phyloP scores from a whole-genome alignment of 1,140 invertebrate genomes.

The Drosophila littoralis region DNA sequence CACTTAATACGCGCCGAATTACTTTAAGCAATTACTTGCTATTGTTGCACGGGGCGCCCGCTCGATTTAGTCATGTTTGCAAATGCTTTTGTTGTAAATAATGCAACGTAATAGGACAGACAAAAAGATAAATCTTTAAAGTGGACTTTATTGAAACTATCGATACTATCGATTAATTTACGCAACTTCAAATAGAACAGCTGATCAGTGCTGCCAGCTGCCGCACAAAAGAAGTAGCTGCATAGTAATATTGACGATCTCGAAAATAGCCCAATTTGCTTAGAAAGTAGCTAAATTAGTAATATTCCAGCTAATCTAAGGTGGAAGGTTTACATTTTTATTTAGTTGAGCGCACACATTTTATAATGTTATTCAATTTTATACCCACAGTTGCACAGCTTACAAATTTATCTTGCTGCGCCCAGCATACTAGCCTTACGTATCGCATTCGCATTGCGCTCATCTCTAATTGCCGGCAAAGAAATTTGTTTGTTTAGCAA shows the following conservation, averaged over 20 bases:
- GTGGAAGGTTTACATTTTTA: background rate
- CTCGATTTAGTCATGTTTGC: background rate
- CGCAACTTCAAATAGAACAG: no score
- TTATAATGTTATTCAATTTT: background rate
- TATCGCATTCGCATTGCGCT: background rate
- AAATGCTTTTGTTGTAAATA: slow-evolving; percentile 1
- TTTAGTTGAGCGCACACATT: background rate
- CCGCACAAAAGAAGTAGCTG: no score
- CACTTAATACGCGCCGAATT: background rate
- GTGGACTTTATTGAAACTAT: slow-evolving; percentile 7
- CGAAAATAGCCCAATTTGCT: no score
- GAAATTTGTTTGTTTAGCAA: background rate
- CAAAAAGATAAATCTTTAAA: slow-evolving; percentile 30
- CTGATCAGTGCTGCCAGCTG: no score
- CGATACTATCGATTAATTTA: slow-evolving; percentile 6
- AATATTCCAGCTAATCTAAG: background rate
- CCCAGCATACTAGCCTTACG: background rate
- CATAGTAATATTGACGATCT: no score
- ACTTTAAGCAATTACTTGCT: background rate
- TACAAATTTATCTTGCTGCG: background rate
- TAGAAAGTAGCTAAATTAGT: no score
- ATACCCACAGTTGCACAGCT: background rate
- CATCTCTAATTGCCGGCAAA: slow-evolving; percentile 36
- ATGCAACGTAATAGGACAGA: slow-evolving; percentile 16
- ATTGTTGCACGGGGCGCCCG: background rate